Base-by-base conservation (phyloP, 2,797 vertebrate species). In the Calcarius lapponicus region DNA sequence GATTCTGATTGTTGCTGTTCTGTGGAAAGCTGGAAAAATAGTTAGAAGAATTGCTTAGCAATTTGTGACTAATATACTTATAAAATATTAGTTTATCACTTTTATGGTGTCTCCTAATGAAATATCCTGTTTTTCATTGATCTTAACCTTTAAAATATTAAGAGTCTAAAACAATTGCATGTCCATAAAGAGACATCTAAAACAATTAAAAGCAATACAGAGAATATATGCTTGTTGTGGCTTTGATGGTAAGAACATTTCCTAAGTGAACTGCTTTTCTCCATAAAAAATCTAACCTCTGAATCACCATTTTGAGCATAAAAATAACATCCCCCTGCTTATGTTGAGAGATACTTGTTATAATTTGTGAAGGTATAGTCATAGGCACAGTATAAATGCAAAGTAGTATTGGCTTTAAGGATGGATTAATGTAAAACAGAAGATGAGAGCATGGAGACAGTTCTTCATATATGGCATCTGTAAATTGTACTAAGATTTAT, bases 151-250 rank as follows among this genome's bases (percentile, higher is more conserved):
- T 92, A 81, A 92, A 93, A 86, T 84, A 62, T 43, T 84, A 79
- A 57, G 81, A 90, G 7, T 69, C 60, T 72, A 47, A 79, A 70
- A 73, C 20, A 54, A 66, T 21, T 91, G 19, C 26, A 54, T 48
- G 70, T 40, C 71, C 76, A 38, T 90, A 62, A 66, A 79, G 90
- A 94, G 73, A 71, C 54, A 90, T 89, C 53, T 93, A 75, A 93
- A 91, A 79, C 85, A 94, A 95, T 96, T 96, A 92, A 91, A 93
- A 90, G 40, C 80, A 88, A 25, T 75, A n/a, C 13, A 78, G 70
- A 79, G 38, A 86, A 40, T 70, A 60, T 34, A 43, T 53, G 13
- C n/a, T 58, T 78, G 25, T 60, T n/a, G 5, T 83, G 48, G 40
- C 61, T 92, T 72, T 91, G 36, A 57, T 90, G 43, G 65, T 70